Percentiles rank a stretch among this genome's conserved stretches.
Conservation (phyloP, 2,888 invertebrate species). For the Caenorhabditis macrosperma region DNA sequence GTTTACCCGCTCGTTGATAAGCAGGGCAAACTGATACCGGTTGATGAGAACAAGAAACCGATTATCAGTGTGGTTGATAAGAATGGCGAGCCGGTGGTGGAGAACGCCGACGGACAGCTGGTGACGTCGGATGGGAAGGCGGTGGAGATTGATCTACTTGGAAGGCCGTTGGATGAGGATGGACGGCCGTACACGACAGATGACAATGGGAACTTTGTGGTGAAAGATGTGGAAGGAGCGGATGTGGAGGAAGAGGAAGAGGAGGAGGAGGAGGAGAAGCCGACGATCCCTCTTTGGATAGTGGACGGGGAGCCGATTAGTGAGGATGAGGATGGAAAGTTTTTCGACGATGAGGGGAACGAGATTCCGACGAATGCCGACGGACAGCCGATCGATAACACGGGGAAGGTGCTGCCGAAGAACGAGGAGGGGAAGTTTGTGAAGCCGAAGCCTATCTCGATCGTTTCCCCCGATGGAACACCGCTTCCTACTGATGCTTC, state of each 20-base stretch:
- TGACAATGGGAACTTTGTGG: conserved; percentile 61
- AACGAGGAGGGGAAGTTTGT: conserved; percentile 59
- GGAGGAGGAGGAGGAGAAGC: too few relatives aligned
- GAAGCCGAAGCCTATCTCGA: conserved; percentile 30
- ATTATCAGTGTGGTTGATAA: conserved; percentile 65
- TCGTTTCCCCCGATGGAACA: conserved; percentile 38
- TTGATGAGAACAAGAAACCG: conserved; percentile 62
- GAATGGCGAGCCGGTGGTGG: conserved; percentile 51
- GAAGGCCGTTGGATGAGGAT: conserved; percentile 64
- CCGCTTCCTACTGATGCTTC: conserved; percentile 61
- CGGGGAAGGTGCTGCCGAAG: conserved; percentile 65
- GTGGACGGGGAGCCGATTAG: conserved; percentile 64
- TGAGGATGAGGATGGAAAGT: conserved; percentile 65
- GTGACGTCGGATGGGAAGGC: conserved; percentile 57
- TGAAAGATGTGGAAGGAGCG: conserved; percentile 34
- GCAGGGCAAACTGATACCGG: conserved; percentile 60
- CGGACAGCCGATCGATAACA: conserved; percentile 60
- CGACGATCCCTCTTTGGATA: conserved; percentile 41
- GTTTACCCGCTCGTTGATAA: conserved; percentile 73
- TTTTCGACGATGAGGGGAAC: conserved; percentile 61
- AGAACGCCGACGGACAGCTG: conserved; percentile 50
- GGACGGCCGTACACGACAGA: conserved; percentile 60
- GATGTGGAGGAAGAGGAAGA: conserved; percentile 50
- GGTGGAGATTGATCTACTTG: conserved; percentile 42
- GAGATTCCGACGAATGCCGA: conserved; percentile 55